phyloP scores from a whole-genome alignment of 2,113 vertebrate genomes.

The Amphiprion percula region DNA sequence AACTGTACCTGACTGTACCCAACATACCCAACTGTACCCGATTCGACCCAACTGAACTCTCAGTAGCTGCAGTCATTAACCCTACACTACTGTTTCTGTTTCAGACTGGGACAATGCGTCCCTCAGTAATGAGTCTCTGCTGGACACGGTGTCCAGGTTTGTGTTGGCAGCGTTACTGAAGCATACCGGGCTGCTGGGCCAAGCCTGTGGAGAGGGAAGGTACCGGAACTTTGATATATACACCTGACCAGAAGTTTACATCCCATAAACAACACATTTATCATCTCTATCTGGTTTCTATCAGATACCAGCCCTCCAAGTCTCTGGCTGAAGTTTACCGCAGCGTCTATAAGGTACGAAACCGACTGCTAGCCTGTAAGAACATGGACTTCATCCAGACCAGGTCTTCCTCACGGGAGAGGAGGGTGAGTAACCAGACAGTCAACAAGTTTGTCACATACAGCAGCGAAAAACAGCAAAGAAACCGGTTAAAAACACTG shows the following conservation, averaged over 20 bases:
- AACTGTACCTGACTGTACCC: too few relatives aligned
- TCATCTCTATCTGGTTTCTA: neutral
- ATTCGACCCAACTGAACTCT: too few relatives aligned
- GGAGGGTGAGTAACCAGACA: constrained; percentile 87
- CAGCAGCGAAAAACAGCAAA: too few relatives aligned
- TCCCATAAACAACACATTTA: too few relatives aligned
- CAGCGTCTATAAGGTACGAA: constrained; percentile 95
- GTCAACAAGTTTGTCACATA: neutral
- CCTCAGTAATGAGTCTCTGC: constrained; percentile 92
- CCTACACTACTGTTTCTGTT: constrained; percentile 48
- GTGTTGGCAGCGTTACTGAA: constrained; percentile 95
- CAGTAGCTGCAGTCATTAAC: too few relatives aligned
- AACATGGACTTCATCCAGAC: constrained; percentile 96
- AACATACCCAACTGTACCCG: too few relatives aligned
- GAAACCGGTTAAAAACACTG: too few relatives aligned
- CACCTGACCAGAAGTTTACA: neutral
- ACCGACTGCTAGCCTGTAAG: constrained; percentile 95
- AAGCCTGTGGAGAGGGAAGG: constrained; percentile 95
- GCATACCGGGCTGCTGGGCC: constrained; percentile 91
- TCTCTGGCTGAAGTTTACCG: constrained; percentile 93
- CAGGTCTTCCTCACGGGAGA: constrained; percentile 92
- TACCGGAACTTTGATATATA: constrained; percentile 54
- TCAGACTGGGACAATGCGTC: constrained; percentile 98
- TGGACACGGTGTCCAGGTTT: constrained; percentile 96
- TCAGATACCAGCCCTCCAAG: constrained; percentile 96